These are phyloP conservation scores for Lota lota DNA, from an alignment of 2,113 vertebrate genomes.

Conservation along the genomic window DNA sequence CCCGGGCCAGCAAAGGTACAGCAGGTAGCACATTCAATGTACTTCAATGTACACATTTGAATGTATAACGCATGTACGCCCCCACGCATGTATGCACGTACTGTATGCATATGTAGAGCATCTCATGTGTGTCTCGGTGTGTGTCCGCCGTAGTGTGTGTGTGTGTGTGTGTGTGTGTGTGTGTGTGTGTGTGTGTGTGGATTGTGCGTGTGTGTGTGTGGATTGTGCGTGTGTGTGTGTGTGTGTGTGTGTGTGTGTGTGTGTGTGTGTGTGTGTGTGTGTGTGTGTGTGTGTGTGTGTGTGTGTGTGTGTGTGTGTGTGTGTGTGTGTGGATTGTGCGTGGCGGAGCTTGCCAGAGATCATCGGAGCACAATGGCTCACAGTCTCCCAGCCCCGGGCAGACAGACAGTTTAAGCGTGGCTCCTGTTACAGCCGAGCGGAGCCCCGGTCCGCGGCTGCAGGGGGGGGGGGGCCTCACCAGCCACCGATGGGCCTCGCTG, in stretches of 20 bases:
- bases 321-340: conserved; percentile 63
- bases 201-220: conserved; percentile 49
- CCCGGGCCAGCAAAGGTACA: conserved; percentile 76
- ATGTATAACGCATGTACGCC: too few species aligned
- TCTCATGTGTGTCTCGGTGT: background rate
- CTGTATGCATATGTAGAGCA: background rate
- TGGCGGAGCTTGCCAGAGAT: conserved; percentile 58
- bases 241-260: conserved; percentile 48
- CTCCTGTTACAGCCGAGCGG: conserved; percentile 57
- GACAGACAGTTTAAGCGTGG: conserved; percentile 58
- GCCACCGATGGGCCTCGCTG: background rate
- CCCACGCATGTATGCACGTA: too few species aligned
- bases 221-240: conserved; percentile 13
- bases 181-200: conserved; percentile 55
- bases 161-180: conserved; percentile 54
- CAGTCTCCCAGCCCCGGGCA: conserved; percentile 58
- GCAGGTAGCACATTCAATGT: background rate
- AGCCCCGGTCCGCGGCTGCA: background rate
- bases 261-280: conserved; percentile 12
- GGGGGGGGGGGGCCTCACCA: background rate
- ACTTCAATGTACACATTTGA: too few species aligned
- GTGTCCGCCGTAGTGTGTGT: conserved; percentile 5
- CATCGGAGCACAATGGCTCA: conserved; percentile 72
- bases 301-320: conserved; percentile 44
- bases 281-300: conserved; percentile 49